Evolutionary conservation across 2,888 invertebrate genomes (phyloP), one percentile per base, ranked within the genome.

Genomic region (Polyploca ridens): DNA sequence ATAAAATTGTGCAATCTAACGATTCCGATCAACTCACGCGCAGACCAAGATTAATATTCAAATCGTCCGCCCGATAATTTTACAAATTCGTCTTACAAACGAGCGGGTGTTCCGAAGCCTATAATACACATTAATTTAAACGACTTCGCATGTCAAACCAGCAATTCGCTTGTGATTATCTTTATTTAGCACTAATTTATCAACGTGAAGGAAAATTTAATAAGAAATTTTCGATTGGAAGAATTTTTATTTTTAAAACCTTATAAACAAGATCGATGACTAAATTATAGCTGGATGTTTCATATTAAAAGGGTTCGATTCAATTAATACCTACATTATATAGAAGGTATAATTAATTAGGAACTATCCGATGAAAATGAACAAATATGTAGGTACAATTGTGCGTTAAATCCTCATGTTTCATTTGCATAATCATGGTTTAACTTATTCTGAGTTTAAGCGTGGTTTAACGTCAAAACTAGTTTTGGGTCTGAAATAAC

Each of bases 61-160:
- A 89, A 89, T 88, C 83, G 87, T 76, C 84, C 85, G 76, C 74
- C 83, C 87, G 88, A 90, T 92, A 92, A 93, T 92, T 91, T 90
- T 83, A 89, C 88, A 90, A 93, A 93, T 91, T 93, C 86, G 83
- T 88, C 73, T 80, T 81, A 88, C 85, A 86, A 89, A 88, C 89
- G 86, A 90, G 85, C 88, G 88, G 89, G 83, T 86, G 87, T 86
- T 81, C 73, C 78, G 78, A 71, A 79, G 83, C 87, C 92, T 91
- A 90, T 93, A 93, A 93, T 92, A 92, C 84, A 90, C 93, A 93
- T 93, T 90, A 91, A 93, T 94, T 89, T 90, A 70, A 78, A 76
- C 82, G 84, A 87, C 88, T 89, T 86, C 88, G 78, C 92, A 88
- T 93, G 93, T 93, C 93, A 93, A 93, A 91, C 90, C 81, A 69